Evolutionary conservation across 1,140 invertebrate species (phyloP).

Genomic region (Bursaphelenchus mucronatus): DNA sequence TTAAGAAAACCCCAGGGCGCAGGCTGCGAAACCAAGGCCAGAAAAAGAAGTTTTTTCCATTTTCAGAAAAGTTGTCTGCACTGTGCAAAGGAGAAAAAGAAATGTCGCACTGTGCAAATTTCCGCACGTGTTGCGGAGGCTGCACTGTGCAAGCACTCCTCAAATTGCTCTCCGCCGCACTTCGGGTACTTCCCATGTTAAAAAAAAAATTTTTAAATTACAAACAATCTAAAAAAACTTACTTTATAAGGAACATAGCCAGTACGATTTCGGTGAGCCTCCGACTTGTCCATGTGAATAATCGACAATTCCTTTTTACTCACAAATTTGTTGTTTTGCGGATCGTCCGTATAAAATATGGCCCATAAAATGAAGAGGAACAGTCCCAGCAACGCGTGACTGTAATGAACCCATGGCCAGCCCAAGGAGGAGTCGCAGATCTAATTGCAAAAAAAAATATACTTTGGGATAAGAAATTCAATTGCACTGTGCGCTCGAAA

Average conservation of each 20-base stretch:
- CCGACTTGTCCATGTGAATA: slow-evolving; percentile 34
- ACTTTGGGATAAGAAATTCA: no score
- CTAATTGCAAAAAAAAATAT: slow-evolving; percentile 7
- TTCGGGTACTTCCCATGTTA: no score
- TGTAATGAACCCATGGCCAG: slow-evolving; percentile 37
- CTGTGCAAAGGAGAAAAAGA: no score
- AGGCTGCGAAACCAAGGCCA: no score
- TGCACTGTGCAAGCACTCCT: no score
- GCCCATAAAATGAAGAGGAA: slow-evolving; percentile 27
- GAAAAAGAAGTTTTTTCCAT: no score
- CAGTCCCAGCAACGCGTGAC: slow-evolving; percentile 22
- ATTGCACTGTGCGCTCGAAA: no score
- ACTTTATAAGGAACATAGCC: slow-evolving; percentile 32
- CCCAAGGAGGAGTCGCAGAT: slow-evolving; percentile 34
- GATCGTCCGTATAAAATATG: slow-evolving; percentile 34
- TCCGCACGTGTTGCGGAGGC: no score
- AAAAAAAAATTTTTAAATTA: background rate
- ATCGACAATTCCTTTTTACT: slow-evolving; percentile 22
- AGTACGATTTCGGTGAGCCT: slow-evolving; percentile 34
- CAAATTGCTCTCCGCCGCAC: no score
- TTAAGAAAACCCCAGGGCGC: no score
- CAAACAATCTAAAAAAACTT: background rate
- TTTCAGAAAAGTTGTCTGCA: no score
- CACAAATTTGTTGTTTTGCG: slow-evolving; percentile 26
- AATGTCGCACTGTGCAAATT: no score